A percentile compares a stretch with the other conserved stretches of the same genome.
Conservation (phyloP, 92 coral and sea anemone species). For the Diadumene lineata region DNA sequence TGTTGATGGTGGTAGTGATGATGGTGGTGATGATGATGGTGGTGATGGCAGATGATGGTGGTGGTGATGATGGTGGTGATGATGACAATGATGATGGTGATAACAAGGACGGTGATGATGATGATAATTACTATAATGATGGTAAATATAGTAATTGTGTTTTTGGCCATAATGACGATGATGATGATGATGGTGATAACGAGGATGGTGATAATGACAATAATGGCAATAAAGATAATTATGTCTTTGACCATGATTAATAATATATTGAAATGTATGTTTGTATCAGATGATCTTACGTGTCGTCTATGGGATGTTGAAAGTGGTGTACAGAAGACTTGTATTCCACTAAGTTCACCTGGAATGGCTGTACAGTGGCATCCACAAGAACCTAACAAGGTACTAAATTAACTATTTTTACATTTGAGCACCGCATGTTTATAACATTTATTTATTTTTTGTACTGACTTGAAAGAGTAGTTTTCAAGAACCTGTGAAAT, state of each 20-base stretch:
- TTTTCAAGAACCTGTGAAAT: no score
- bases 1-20: not conserved
- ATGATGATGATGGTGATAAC: not conserved
- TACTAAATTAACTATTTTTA: constrained; percentile 10
- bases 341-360: constrained; percentile 86
- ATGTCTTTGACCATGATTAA: no score
- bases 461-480: no score
- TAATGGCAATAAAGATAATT: not conserved
- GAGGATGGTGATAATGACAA: not conserved
- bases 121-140: no score
- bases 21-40: not conserved
- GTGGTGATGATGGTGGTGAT: not conserved
- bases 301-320: constrained; percentile 97
- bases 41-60: not conserved
- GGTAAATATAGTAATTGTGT: not conserved
- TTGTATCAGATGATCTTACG: constrained; percentile 78
- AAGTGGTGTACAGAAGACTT: constrained; percentile 76
- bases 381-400: constrained; percentile 92
- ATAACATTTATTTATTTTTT: no score
- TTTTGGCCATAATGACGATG: not conserved
- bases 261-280: no score
- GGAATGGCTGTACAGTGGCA: constrained; percentile 94
- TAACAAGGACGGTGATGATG: not conserved
- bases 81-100: not conserved
- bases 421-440: no score